A percentile compares a stretch with the other conserved stretches of the same genome.
phyloP scores from a whole-genome alignment of 2,888 invertebrate species.

The Macroteleia sp. region DNA sequence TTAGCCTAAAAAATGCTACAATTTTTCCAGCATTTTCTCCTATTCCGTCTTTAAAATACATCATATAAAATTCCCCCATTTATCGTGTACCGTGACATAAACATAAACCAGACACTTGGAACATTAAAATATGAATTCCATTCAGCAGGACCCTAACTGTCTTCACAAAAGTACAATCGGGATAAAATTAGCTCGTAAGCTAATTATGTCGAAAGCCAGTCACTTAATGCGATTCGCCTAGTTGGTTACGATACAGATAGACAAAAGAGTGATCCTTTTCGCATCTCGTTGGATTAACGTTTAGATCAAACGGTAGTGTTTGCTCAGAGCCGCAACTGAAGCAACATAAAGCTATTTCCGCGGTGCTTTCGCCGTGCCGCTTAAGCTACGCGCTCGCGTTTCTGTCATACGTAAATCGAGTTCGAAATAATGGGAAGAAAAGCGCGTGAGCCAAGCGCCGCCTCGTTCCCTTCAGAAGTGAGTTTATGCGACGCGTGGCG shows the following conservation, averaged over 20 bases:
- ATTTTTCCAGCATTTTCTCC: too few species aligned
- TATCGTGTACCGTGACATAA: conserved; percentile 3
- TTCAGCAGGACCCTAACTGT: conserved; percentile 29
- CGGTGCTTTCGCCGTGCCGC: conserved; percentile 20
- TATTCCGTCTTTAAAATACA: too few species aligned
- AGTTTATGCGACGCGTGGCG: conserved; percentile 34
- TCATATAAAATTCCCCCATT: too few species aligned
- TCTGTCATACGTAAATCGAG: conserved; percentile 51
- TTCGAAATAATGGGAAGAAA: conserved; percentile 56
- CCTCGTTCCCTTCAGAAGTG: conserved; percentile 43
- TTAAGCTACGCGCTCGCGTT: conserved; percentile 36
- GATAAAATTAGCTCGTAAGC: conserved; percentile 78
- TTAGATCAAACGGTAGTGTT: conserved; percentile 51
- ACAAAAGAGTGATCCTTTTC: conserved; percentile 65
- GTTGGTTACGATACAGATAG: conserved; percentile 66
- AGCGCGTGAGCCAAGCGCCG: conserved; percentile 18
- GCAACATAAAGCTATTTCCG: conserved; percentile 36
- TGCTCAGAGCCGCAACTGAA: conserved; percentile 35
- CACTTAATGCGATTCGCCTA: conserved; percentile 62
- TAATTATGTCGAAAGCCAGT: conserved; percentile 73
- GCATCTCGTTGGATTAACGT: conserved; percentile 47
- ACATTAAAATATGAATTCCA: conserved; percentile 20
- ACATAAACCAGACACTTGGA: conserved; percentile 3
- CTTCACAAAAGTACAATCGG: conserved; percentile 68
- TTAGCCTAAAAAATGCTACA: too few species aligned